Evolutionary conservation across 2,888 invertebrate species (phyloP).

Genomic region (Chymomyza procnemis): DNA sequence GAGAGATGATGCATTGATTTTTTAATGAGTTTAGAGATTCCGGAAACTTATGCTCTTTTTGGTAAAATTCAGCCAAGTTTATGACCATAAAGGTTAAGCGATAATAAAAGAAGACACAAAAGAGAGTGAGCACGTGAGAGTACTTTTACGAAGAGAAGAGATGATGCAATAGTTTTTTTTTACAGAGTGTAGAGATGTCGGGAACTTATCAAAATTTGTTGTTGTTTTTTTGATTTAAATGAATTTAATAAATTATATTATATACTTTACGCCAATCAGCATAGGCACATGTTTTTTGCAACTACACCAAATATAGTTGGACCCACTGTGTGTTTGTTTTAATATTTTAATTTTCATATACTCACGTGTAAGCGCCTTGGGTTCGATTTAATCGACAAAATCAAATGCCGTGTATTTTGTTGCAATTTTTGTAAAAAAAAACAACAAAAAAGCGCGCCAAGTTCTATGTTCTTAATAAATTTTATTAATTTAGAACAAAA

Average conservation of each 20-base stretch:
- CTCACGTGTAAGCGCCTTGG: slow-evolving; percentile 33
- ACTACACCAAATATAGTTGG: slow-evolving; percentile 4
- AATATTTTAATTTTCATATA: slow-evolving; percentile 5
- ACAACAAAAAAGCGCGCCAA: slow-evolving; percentile 1
- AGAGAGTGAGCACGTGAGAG: too few relatives aligned
- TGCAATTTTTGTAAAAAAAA: background rate
- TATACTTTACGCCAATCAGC: background rate
- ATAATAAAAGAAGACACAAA: too few relatives aligned
- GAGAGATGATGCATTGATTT: too few relatives aligned
- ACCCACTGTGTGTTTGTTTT: slow-evolving; percentile 24
- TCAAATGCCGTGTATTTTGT: background rate
- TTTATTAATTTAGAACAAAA: slow-evolving; percentile 36
- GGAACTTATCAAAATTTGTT: too few relatives aligned
- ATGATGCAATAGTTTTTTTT: too few relatives aligned
- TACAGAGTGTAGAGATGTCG: too few relatives aligned
- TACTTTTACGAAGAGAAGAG: too few relatives aligned
- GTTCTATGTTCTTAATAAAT: background rate
- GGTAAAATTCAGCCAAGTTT: too few relatives aligned
- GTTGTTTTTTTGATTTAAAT: background rate
- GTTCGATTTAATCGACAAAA: background rate
- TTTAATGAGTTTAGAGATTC: too few relatives aligned
- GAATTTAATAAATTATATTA: background rate
- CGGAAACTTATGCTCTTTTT: too few relatives aligned
- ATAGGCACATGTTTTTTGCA: slow-evolving; percentile 15
- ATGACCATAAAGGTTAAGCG: too few relatives aligned